Conservation (phyloP, 2,888 invertebrate species). For the Zele albiditarsus region DNA sequence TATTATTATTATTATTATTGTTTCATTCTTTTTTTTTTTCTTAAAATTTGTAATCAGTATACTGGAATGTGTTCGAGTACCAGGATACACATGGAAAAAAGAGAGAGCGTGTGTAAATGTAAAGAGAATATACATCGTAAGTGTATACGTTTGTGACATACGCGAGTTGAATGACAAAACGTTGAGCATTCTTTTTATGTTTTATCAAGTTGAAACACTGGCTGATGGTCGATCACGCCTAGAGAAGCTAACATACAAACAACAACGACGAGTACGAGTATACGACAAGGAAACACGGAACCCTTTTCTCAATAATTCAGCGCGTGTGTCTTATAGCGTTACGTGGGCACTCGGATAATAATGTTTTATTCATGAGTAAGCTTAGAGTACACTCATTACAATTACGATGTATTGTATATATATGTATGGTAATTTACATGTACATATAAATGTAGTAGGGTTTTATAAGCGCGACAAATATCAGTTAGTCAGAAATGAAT, state of each 20-base stretch:
- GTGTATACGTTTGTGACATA: background rate
- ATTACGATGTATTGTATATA: constrained; percentile 29
- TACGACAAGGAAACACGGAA: constrained; percentile 17
- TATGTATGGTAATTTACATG: background rate
- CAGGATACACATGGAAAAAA: background rate
- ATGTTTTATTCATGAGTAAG: constrained; percentile 39
- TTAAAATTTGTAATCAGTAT: no score
- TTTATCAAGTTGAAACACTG: background rate
- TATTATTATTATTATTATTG: background rate
- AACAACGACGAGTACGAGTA: background rate
- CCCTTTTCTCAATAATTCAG: constrained; percentile 57
- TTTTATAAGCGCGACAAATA: no score
- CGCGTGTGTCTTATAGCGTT: constrained; percentile 47
- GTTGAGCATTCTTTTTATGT: background rate
- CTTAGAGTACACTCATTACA: constrained; percentile 38
- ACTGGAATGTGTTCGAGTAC: no score
- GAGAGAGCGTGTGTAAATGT: background rate
- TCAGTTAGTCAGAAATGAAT: no score
- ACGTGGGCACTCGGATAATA: constrained; percentile 28
- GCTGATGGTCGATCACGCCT: constrained; percentile 20
- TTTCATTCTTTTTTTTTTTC: background rate
- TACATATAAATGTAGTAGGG: background rate
- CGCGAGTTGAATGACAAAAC: constrained; percentile 15
- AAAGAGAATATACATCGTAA: background rate
- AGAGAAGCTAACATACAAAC: background rate